phyloP scores from a whole-genome alignment of 2,797 vertebrate genomes.

The Enteromius radiatus region DNA sequence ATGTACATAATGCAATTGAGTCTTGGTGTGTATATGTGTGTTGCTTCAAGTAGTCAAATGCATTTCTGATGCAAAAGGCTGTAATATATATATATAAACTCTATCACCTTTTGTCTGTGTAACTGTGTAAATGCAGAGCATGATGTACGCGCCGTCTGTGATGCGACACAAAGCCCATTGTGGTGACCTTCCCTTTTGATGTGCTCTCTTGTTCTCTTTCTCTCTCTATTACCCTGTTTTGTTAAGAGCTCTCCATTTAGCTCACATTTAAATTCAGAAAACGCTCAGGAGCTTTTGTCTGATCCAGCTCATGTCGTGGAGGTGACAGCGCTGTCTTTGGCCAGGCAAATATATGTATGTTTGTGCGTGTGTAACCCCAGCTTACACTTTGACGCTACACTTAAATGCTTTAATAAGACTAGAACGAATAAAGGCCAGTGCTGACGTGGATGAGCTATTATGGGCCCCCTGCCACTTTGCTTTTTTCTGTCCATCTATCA shows the following conservation, averaged over 20 bases:
- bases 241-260: slow-evolving; percentile 66
- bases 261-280: slow-evolving; percentile 70
- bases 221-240: slow-evolving; percentile 57
- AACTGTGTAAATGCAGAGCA: slow-evolving; percentile 1
- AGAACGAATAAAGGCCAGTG: slow-evolving; percentile 80
- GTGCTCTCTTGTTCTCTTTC: slow-evolving; percentile 37
- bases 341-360: background rate
- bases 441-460: slow-evolving; percentile 84
- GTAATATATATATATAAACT: slow-evolving; percentile 8
- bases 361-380: slow-evolving; percentile 68
- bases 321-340: slow-evolving; percentile 67
- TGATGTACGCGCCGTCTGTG: slow-evolving; percentile 28
- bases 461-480: slow-evolving; percentile 80
- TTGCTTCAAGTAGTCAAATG: slow-evolving; percentile 33
- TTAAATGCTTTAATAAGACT: slow-evolving; percentile 86
- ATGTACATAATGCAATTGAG: slow-evolving; percentile 29
- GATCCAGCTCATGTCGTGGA: slow-evolving; percentile 70
- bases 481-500: slow-evolving; percentile 60
- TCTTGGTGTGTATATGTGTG: slow-evolving; percentile 1
- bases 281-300: slow-evolving; percentile 59
- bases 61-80: slow-evolving; percentile 37
- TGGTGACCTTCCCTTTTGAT: slow-evolving; percentile 43
- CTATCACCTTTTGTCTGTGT: background rate
- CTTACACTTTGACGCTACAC: slow-evolving; percentile 81
- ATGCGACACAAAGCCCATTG: slow-evolving; percentile 21